These are phyloP conservation scores for Neomicropteryx cornuta DNA, from an alignment of 1,140 invertebrate genomes.

Conservation along the genomic window DNA sequence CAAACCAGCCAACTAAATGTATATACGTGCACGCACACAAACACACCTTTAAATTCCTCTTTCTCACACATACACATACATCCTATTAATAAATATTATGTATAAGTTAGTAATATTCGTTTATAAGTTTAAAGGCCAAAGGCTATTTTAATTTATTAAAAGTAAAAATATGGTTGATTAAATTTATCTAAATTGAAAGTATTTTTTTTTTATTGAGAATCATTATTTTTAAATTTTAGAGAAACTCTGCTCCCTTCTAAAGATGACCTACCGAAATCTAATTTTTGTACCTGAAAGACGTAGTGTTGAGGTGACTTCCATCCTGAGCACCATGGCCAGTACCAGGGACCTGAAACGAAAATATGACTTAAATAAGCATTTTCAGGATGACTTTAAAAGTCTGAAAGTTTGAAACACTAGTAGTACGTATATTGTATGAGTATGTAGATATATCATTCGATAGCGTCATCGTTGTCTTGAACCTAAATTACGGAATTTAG, in stretches of 20 bases:
- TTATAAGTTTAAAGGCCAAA: neutral
- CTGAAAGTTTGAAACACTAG: neutral
- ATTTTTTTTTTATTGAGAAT: neutral
- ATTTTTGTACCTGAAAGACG: slow-evolving; percentile 38
- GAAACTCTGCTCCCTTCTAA: neutral
- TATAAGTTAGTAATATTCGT: slow-evolving; percentile 1
- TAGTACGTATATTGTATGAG: neutral
- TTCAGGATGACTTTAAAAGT: neutral
- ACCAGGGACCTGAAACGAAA: slow-evolving; percentile 39
- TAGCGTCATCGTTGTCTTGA: too few relatives aligned
- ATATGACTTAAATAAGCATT: slow-evolving; percentile 1
- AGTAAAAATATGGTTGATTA: neutral
- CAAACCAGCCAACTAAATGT: too few relatives aligned
- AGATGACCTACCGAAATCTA: neutral
- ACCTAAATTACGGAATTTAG: neutral
- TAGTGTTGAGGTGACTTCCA: slow-evolving; percentile 60
- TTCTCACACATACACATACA: too few relatives aligned
- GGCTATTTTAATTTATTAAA: neutral
- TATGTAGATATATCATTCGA: too few relatives aligned
- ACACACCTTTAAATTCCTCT: too few relatives aligned
- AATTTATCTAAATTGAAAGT: neutral
- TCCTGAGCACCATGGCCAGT: slow-evolving; percentile 49
- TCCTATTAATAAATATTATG: too few relatives aligned
- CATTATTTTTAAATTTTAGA: neutral
- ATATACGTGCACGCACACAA: too few relatives aligned